Percentiles rank a stretch among this genome's conserved stretches.
Conservation (phyloP, 1,140 invertebrate species). For the Riptortus pedestris region DNA sequence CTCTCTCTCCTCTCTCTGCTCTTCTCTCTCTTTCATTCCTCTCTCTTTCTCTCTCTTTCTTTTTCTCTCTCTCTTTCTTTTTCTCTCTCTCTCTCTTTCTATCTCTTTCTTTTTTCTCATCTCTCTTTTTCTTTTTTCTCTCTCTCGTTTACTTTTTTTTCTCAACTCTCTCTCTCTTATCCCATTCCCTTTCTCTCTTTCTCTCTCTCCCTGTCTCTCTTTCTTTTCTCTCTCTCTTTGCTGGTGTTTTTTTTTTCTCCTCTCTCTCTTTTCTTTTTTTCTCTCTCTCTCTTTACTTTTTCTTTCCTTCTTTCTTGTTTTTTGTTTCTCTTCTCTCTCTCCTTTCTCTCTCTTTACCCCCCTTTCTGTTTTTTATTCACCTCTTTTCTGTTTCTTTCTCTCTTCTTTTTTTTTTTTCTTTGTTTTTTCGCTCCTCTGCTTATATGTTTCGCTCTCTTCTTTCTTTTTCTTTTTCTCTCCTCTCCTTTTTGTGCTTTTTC, state of each 20-base stretch:
- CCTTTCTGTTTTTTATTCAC: slow-evolving; percentile 17
- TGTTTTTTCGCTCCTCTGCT: not conserved
- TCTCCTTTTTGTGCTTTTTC: not conserved
- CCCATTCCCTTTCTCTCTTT: not conserved
- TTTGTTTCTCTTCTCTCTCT: not conserved
- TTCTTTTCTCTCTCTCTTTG: not conserved
- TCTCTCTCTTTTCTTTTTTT: slow-evolving; percentile 35
- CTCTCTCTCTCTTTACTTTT: not conserved
- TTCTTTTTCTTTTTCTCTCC: not conserved
- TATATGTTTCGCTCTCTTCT: not conserved
- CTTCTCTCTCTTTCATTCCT: no score
- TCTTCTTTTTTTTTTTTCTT: slow-evolving; percentile 31
- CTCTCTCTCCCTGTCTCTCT: not conserved
- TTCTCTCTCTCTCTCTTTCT: not conserved
- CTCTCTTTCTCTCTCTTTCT: not conserved
- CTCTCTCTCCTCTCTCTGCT: no score
- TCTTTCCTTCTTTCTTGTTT: not conserved
- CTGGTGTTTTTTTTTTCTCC: slow-evolving; percentile 27
- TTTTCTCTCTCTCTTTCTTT: not conserved
- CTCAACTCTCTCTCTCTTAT: not conserved
- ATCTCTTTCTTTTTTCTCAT: no score
- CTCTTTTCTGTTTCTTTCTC: slow-evolving; percentile 24
- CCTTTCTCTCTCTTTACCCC: slow-evolving; percentile 35
- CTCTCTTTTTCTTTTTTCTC: slow-evolving; percentile 18
- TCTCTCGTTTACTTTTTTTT: not conserved